Base-by-base conservation (phyloP, 2,113 vertebrate species). In the Suricata suricatta region DNA sequence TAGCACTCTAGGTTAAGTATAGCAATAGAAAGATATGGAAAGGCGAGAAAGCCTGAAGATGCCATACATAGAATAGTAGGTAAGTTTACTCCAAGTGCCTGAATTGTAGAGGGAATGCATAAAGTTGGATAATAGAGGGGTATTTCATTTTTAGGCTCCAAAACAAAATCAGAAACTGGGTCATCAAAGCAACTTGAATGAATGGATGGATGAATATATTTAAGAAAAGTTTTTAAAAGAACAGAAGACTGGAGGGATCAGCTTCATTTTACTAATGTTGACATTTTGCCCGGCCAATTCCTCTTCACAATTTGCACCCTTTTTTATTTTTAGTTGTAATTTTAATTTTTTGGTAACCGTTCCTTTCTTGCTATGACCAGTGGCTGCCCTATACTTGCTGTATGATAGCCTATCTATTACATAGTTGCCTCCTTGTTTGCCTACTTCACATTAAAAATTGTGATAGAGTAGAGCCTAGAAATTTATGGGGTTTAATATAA, bases 171-270 rank as follows among this genome's bases (percentile, higher is more conserved):
- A 63, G 50, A 52, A 76, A 52, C 23, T 91, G 44, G n/a, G 52
- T 89, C 31, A 89, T 29, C 14, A 86, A 92, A 85, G 38, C 14
- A 94, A 50, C 54, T 87, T 95, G 33, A 92, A 79, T 91, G 35
- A 57, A 63, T 17, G 13, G 5, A 35, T 74, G 41, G 27, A 76
- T 76, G 41, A 57, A 57, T 57, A 88, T 44, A 77, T 79, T 44
- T 79, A 60, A 74, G 54, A 92, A 94, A 91, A 66, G 23, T 68
- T 91, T 64, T 35, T 25, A 93, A 90, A 80, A 63, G 50, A 91
- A 60, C 11, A 68, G 13, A 5, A 14, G 33, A 44, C 5, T 50
- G 13, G 31, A 68, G 60, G 87, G 33, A 64, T 50, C 47, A 91
- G 11, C 29, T 68, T 95, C 14, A 21, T 91, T 79, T 94, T 63